Evolutionary conservation across 2,113 vertebrate species (phyloP).

Genomic region (Melanerpes aurifrons): DNA sequence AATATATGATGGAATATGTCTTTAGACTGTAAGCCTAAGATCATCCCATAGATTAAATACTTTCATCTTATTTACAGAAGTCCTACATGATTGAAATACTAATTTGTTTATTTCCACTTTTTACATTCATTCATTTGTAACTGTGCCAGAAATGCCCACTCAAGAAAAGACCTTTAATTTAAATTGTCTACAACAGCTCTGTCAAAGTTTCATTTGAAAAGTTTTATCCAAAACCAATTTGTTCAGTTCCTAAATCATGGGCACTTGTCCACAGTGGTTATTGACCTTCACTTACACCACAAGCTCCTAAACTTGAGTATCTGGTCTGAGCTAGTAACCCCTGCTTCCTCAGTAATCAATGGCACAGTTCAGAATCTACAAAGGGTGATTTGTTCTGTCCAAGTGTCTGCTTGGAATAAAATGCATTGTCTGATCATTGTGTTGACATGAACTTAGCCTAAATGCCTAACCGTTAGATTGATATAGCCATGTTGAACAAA

Average conservation of each 20-base stretch:
- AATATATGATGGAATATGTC: not conserved
- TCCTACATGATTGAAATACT: not conserved
- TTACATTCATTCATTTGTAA: not conserved
- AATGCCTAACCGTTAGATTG: not conserved
- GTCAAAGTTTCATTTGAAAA: not conserved
- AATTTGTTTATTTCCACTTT: not conserved
- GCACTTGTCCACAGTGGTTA: not conserved
- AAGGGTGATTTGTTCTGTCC: not conserved
- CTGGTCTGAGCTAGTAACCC: not conserved
- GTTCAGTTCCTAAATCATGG: not conserved
- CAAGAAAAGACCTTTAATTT: not conserved
- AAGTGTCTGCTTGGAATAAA: not conserved
- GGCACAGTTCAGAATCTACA: not conserved
- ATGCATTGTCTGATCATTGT: not conserved
- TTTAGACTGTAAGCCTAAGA: not conserved
- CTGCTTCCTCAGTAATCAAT: not conserved
- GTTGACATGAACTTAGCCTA: not conserved
- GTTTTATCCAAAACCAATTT: not conserved
- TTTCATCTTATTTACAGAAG: not conserved
- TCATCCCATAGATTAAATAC: not conserved
- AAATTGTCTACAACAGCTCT: not conserved
- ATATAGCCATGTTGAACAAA: not conserved
- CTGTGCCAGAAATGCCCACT: not conserved
- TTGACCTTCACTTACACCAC: not conserved
- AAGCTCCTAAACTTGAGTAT: not conserved